phyloP scores from a whole-genome alignment of 2,797 vertebrate species.

The Nannoperca obscura region DNA sequence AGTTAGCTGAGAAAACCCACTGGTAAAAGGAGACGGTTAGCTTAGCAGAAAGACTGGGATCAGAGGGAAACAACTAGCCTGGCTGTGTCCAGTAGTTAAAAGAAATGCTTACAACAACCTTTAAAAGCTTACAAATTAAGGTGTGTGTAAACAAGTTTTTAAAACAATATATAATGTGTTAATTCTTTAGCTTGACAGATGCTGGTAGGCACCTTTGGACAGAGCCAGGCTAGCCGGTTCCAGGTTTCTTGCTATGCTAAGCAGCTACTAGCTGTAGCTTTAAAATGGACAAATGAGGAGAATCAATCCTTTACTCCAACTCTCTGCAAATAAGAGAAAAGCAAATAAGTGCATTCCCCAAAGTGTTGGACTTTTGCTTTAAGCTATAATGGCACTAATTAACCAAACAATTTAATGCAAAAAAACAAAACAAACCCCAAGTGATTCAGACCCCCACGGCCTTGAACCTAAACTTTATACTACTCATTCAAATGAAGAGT shows the following conservation, averaged over 20 bases:
- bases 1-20: not conserved
- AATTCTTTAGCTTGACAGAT: not conserved
- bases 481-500: not conserved
- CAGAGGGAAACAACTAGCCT: not conserved
- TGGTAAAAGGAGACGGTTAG: not conserved
- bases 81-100: not conserved
- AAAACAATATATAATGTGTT: not conserved
- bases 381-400: not conserved
- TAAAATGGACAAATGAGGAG: not conserved
- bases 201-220: not conserved
- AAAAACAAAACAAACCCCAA: not conserved
- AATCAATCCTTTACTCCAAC: not conserved
- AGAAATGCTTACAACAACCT: not conserved
- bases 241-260: slow-evolving; percentile 13
- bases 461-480: not conserved
- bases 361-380: slow-evolving; percentile 21
- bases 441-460: not conserved
- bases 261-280: not conserved
- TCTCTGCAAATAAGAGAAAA: not conserved
- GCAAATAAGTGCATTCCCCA: not conserved
- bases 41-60: not conserved
- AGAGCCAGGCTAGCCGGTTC: not conserved
- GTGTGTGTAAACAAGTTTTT: not conserved
- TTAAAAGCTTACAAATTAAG: not conserved
- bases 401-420: not conserved